phyloP scores from a whole-genome alignment of 2,113 vertebrate species.

The Thunnus thynnus region DNA sequence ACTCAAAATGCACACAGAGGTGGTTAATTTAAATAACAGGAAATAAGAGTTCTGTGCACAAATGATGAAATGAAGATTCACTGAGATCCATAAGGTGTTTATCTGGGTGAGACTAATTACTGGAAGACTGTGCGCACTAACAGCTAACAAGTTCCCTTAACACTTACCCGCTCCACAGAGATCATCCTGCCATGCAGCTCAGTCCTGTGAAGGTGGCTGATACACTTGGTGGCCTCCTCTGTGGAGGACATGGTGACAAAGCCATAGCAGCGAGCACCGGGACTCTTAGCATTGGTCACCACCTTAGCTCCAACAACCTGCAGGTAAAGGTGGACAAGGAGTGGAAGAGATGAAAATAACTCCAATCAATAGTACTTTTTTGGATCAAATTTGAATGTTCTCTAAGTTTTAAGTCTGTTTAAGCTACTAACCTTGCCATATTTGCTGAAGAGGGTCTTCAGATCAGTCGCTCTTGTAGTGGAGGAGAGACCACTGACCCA shows the following conservation, averaged over 20 bases:
- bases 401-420: neutral
- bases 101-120: neutral
- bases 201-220: conserved; percentile 94
- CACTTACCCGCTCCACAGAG: conserved; percentile 93
- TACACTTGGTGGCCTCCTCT: conserved; percentile 95
- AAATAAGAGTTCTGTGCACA: neutral
- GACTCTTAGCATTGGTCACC: conserved; percentile 97
- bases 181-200: conserved; percentile 98
- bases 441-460: conserved; percentile 98
- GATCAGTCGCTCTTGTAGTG: conserved; percentile 95
- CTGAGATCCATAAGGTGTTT: neutral
- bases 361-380: neutral
- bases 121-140: neutral
- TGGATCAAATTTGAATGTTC: too few relatives aligned
- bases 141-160: accelerated
- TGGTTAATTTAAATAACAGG: too few relatives aligned
- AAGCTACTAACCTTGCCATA: conserved; percentile 91
- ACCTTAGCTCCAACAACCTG: conserved; percentile 98
- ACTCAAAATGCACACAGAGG: too few relatives aligned
- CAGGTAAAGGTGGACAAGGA: neutral
- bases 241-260: conserved; percentile 96
- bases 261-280: conserved; percentile 96
- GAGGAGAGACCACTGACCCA: conserved; percentile 98
- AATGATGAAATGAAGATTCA: neutral
- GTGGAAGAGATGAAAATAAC: neutral